Base-by-base conservation (phyloP, 2,797 vertebrate species). In the Jordanella pulchra region DNA sequence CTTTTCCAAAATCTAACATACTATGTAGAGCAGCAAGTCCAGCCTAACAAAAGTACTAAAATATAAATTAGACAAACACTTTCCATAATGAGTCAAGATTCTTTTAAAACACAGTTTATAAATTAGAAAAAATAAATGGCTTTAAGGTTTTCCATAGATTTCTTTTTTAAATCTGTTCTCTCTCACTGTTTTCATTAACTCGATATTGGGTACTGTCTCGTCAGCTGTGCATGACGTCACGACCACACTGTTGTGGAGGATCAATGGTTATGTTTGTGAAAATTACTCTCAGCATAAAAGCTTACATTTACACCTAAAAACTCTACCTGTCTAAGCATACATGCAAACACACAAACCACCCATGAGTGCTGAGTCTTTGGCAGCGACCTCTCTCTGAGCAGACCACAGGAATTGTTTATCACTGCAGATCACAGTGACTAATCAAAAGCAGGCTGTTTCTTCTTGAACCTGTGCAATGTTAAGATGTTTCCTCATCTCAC, bases 381-480 rank as follows among this genome's bases (percentile, higher is more conserved):
- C 82, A 87, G 84, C 65, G 84, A 83, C 85, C 85, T 89, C 75
- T 85, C 85, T 91, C 85, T 71, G 89, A 93, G 88, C 88, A 89
- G 94, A 95, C 95, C 95, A 94, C 96, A 96, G 94, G 95, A 96
- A 96, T 95, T 95, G 95, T 95, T 96, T 96, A 95, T 95, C 93
- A 90, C 90, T 79, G 86, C 82, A 89, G 92, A 95, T 95, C 94
- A 93, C 86, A 91, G 92, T 88, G 87, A 86, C 91, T 96, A 96
- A 96, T 96, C 94, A 94, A 94, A 96, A 95, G 89, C 96, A 96
- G 95, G 83, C 89, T 76, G 85, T 89, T 91, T 92, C 80, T 94
- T 90, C 87, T 89, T 92, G 92, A 95, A 94, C 90, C 87, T 91
- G 89, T 67, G 66, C 79, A 67, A 89, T 86, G 86, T 90, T 69